Conservation (phyloP, 2,113 vertebrate genomes). For the Eretmochelys imbricata region DNA sequence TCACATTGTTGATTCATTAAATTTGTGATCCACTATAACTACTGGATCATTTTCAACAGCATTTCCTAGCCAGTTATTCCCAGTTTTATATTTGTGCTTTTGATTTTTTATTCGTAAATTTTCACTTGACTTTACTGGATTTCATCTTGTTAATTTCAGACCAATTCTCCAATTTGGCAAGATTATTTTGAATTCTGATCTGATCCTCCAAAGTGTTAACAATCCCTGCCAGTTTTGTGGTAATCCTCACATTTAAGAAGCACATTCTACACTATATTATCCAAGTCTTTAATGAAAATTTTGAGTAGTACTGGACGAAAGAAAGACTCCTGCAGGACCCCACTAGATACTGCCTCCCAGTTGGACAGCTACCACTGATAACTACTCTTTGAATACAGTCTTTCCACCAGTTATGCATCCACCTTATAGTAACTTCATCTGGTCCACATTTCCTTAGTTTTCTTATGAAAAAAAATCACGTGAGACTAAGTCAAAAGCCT, state of each 20-base stretch:
- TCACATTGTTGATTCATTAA: neutral
- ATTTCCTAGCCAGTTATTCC: neutral
- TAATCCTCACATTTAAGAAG: neutral
- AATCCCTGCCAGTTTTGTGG: neutral
- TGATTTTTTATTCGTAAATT: neutral
- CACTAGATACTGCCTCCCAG: neutral
- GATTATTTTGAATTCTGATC: neutral
- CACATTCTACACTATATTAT: neutral
- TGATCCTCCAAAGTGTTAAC: neutral
- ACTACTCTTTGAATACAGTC: neutral
- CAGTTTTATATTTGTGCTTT: neutral
- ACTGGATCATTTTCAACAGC: neutral
- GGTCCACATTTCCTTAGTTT: neutral
- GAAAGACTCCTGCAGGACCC: neutral
- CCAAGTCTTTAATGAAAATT: neutral
- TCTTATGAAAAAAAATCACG: neutral
- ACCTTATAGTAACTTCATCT: neutral
- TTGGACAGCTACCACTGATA: neutral
- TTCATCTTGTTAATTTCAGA: neutral
- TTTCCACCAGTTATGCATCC: neutral
- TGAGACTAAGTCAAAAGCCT: neutral
- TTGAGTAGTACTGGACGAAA: neutral
- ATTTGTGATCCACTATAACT: neutral
- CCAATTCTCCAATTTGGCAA: neutral
- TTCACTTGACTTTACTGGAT: neutral